phyloP scores from a whole-genome alignment of 2,113 vertebrate species.

The Fregata magnificens region DNA sequence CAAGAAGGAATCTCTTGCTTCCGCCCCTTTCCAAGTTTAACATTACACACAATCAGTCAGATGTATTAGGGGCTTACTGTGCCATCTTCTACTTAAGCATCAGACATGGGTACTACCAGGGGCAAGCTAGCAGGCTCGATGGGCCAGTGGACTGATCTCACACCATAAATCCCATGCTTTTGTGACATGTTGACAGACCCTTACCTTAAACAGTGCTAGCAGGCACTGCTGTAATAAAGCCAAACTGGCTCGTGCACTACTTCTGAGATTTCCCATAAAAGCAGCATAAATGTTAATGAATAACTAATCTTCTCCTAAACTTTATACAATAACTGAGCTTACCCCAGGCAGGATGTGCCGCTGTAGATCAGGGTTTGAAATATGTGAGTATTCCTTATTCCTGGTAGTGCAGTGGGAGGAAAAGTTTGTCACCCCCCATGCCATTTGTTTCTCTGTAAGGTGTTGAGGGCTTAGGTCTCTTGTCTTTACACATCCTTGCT shows the following conservation, averaged over 20 bases:
- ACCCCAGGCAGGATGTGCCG: conserved; percentile 27
- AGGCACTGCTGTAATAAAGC: conserved; percentile 24
- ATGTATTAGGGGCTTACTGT: background rate
- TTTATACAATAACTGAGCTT: conserved; percentile 35
- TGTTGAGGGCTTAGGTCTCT: too few species aligned
- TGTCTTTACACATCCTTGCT: too few species aligned
- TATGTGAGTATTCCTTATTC: conserved; percentile 8
- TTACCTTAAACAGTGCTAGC: conserved; percentile 22
- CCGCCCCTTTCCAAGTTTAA: background rate
- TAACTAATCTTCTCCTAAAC: conserved; percentile 44
- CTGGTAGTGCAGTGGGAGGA: background rate
- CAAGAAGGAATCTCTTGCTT: background rate
- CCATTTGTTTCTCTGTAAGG: conserved; percentile 44
- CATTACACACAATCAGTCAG: background rate
- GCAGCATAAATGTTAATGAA: conserved; percentile 37
- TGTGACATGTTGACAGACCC: conserved; percentile 15
- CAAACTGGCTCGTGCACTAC: background rate
- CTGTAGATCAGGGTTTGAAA: conserved; percentile 5
- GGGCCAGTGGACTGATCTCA: conserved; percentile 23
- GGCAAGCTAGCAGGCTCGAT: background rate
- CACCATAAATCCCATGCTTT: conserved; percentile 15
- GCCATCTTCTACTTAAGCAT: background rate
- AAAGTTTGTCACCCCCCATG: background rate
- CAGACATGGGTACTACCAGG: background rate
- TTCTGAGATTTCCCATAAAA: conserved; percentile 42